Base-by-base conservation (phyloP, 2,797 vertebrate species). In the Myotis myotis region DNA sequence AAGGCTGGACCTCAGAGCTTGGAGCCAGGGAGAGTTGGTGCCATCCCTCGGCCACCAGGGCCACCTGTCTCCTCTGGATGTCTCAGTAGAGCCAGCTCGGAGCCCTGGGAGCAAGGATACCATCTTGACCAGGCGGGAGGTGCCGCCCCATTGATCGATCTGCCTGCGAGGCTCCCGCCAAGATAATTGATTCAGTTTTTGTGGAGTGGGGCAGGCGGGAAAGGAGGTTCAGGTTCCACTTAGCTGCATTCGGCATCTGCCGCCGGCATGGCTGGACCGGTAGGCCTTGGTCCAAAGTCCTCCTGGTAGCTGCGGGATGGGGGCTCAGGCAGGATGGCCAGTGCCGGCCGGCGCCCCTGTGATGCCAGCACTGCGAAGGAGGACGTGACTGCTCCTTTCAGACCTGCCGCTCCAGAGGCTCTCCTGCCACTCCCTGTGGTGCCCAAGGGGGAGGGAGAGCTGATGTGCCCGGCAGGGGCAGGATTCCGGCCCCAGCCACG, bases 101-200 rank as follows among this genome's bases (percentile, higher is more conserved):
- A 97, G 94, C 86, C 88, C 85, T 79, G 38, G 79, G 75, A 92
- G 53, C 71, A 89, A 93, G 92, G 95, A 94, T 95, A 44, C 93
- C 12, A 17, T 82, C 71, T 20, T 94, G 93, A 93, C 95, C 38
- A 10, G 75, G 95, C 49, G 3, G 79, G 92, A 94, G 83, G 95
- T 95, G 86, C 96, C 82, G 9, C 92, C 96, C 82, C 5, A 0
- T 83, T 91, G 81, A 96, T 97, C 49, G 92, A 96, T 97, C 91
- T 92, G 82, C 95, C 95, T 53, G 17, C 2, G 33, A 97, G 96
- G 55, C 95, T 97, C 93, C 96, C 8, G 79, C 95, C 95, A 95
- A 90, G 88, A 96, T 95, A 94, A 97, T 97, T 95, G 97, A 97
- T 97, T 97, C 91, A 20, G 23, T 94, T 97, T 97, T 92, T 96